These are phyloP conservation scores for Tenualosa thibaudeaui DNA, from an alignment of 2,797 vertebrate species.

Conservation along the genomic window DNA sequence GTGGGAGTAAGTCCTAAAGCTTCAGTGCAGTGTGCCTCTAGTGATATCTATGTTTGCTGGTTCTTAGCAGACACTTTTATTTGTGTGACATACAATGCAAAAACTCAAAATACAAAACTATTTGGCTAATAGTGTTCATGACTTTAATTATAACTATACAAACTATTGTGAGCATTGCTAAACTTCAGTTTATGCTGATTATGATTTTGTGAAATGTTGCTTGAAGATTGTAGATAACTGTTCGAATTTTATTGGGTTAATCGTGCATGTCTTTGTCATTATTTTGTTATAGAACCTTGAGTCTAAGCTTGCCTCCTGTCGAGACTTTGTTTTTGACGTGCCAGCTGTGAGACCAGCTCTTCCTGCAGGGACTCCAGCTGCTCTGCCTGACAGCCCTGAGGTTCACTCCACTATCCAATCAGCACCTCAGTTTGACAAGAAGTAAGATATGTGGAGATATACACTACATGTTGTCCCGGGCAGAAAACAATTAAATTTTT, in stretches of 20 bases:
- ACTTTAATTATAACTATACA: too few species aligned
- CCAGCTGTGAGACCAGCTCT: slow-evolving; percentile 70
- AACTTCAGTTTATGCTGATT: too few species aligned
- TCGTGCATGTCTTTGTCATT: not conserved
- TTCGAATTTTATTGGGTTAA: not conserved
- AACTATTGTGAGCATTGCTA: too few species aligned
- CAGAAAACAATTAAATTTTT: too few species aligned
- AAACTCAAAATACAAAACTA: too few species aligned
- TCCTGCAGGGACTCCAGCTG: slow-evolving; percentile 61
- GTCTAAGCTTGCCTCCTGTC: slow-evolving; percentile 91
- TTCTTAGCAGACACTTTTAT: too few species aligned
- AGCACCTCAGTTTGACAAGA: slow-evolving; percentile 75
- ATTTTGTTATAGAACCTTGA: slow-evolving; percentile 81
- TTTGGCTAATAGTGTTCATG: too few species aligned
- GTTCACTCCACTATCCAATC: slow-evolving; percentile 63
- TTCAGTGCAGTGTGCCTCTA: not conserved
- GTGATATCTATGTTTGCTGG: not conserved
- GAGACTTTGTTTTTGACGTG: slow-evolving; percentile 89
- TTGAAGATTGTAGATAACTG: too few species aligned
- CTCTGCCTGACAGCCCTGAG: slow-evolving; percentile 74
- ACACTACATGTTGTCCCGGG: too few species aligned
- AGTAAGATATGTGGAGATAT: slow-evolving; percentile 66
- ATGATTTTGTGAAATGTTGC: too few species aligned
- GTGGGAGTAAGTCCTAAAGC: slow-evolving; percentile 82
- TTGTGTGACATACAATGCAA: too few species aligned